Base-by-base conservation (phyloP, 1,140 invertebrate species). In the Nasonia vitripennis region DNA sequence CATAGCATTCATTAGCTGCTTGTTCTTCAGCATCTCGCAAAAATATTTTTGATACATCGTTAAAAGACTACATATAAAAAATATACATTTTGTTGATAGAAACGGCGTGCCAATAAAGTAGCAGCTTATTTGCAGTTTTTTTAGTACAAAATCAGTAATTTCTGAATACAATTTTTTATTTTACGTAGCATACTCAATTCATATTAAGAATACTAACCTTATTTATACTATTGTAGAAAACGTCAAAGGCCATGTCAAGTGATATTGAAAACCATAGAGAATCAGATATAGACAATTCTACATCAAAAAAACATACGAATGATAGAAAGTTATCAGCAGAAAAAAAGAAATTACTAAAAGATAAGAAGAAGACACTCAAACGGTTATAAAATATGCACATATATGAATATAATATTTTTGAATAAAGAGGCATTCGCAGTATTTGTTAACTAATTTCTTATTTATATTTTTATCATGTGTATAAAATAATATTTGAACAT, bases 331-430 rank as follows among this genome's bases (percentile, higher is more conserved):
- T 97, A 81, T 92, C 96, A 55, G 96, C 96, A 23, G 96, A 97
- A 91, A 97, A 96, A 90, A 96, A 95, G 89, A 96, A 96, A 91
- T 94, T 96, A 87, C 92, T 96, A 74, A 97, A 97, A 94, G 97
- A 98, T 89, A 98, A 98, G 93, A 98, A 97, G 91, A 95, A 97
- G 93, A 97, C 97, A 87, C 94, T 98, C 75, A 98, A 98, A 92
- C 95, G 97, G 94, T 96, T 98, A 96, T 98, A 96, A 98, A 92
- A 75, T 87, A 71, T 79, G 34, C 55, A 79, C 14, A 68, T 67
- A 62, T 37, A 68, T 68, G 23, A n/a, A 14, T 23, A 79, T 79
- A 79, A 20, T 74, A 74, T 79, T 79, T 78, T 67, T 79, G 0
- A 79, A 79, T 79, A 79, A 79, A 79, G 20, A 68, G 37, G 31